These are phyloP conservation scores for Kryptopterus vitreolus DNA, from an alignment of 2,797 vertebrate genomes.

Conservation along the genomic window DNA sequence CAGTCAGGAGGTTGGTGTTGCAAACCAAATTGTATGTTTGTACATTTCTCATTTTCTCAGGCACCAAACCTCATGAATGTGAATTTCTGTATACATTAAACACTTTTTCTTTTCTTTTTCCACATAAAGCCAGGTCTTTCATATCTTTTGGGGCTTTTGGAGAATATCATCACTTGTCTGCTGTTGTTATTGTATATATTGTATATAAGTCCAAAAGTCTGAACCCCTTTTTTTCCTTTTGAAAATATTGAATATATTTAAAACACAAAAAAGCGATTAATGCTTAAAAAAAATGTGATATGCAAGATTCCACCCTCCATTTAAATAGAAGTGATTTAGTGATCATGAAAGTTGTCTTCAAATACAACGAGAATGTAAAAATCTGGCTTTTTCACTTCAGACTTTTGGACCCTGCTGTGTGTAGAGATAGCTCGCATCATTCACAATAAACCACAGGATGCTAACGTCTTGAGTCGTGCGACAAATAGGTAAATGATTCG, in stretches of 20 bases:
- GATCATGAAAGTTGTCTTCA: too few species aligned
- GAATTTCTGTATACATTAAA: slow-evolving; percentile 31
- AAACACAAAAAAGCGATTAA: neutral
- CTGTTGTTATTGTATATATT: slow-evolving; percentile 11
- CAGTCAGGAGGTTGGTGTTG: slow-evolving; percentile 60
- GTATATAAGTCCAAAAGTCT: neutral
- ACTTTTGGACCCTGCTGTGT: neutral
- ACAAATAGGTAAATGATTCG: neutral
- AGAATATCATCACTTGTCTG: slow-evolving; percentile 10
- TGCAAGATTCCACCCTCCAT: neutral
- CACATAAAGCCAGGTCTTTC: neutral
- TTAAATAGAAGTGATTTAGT: neutral
- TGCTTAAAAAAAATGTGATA: neutral
- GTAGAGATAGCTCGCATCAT: neutral
- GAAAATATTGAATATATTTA: neutral
- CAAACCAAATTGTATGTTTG: slow-evolving; percentile 69
- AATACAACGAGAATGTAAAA: too few species aligned
- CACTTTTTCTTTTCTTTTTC: slow-evolving; percentile 22
- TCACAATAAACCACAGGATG: neutral
- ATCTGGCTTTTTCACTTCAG: neutral
- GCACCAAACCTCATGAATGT: slow-evolving; percentile 68
- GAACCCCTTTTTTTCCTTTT: neutral
- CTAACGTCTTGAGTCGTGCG: neutral
- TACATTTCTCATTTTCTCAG: slow-evolving; percentile 65
- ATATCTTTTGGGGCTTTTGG: neutral